Evolutionary conservation across 2,888 invertebrate species (phyloP), one percentile per base, ranked within the genome.

Genomic region (Scrobipalpa atriplicella): DNA sequence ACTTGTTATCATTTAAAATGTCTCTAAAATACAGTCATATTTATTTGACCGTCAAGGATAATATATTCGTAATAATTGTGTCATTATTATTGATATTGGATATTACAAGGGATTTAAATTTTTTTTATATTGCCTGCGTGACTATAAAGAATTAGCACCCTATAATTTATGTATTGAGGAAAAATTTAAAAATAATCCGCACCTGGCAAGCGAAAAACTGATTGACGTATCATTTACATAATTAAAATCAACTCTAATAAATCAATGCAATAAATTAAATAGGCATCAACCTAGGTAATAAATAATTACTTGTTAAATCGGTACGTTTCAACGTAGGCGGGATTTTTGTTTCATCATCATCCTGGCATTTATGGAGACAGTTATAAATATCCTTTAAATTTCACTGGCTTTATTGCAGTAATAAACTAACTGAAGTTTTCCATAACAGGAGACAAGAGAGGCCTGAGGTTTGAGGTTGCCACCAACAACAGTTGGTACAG

Each of bases 351-450:
- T n/a, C 47, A 47, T 47, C 47, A 16, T 47, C 16, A 16, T 47
- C n/a, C 5, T 47, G 16, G 16, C 6, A 47, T 47, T 47, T 16
- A 47, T 16, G 8, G 3, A 47, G 47, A 47, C 8, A n/a, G 47
- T 47, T 29, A 29, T 29, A 3, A 29, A 16, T 47, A 16, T 47
- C 47, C n/a, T 47, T 47, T 47, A 13, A 43, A 43, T 16, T 47
- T 47, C 16, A 47, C 16, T 16, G 5, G 1, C 16, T 16, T 47
- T 47, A 47, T 47, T 47, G n/a, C n/a, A n/a, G 47, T 47, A n/a
- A 47, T 47, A 47, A 16, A 47, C 47, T 47, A n/a, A 3, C 47
- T 47, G 47, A 47, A 47, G 47, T n/a, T 47, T 47, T n/a, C 47
- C 47, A 47, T 47, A 47, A 47, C 8, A 47, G 16, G 47, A 47